Evolutionary conservation across 2,888 invertebrate genomes (phyloP).

Genomic region (Amphipoea oculea): DNA sequence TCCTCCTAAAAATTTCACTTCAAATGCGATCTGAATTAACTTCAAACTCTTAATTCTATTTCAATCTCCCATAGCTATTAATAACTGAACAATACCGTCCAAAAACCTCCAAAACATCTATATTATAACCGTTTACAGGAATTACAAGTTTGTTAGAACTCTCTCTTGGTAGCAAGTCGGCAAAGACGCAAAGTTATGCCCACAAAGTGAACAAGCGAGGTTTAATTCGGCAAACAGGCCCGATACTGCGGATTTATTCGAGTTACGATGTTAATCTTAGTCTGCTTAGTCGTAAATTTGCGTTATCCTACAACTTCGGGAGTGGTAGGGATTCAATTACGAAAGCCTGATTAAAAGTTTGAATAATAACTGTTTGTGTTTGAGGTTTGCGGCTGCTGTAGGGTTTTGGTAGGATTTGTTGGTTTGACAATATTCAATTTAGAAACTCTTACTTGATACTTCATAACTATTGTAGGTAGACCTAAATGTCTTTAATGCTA

Average conservation of each 20-base stretch:
- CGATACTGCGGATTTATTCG: constrained; percentile 82
- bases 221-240: constrained; percentile 82
- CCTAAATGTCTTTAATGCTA: not conserved
- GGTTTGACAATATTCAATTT: not conserved
- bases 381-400: constrained; percentile 19
- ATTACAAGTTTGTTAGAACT: constrained; percentile 64
- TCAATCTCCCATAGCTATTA: constrained; percentile 20
- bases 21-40: not conserved
- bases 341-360: constrained; percentile 63
- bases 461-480: not conserved
- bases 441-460: not conserved
- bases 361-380: constrained; percentile 57
- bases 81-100: constrained; percentile 18
- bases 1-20: not conserved
- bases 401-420: not conserved
- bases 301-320: constrained; percentile 57
- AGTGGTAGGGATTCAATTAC: constrained; percentile 63
- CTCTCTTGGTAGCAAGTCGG: constrained; percentile 48
- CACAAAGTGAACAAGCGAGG: constrained; percentile 77
- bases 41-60: constrained; percentile 8
- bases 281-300: constrained; percentile 62
- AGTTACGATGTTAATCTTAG: constrained; percentile 77
- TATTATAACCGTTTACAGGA: constrained; percentile 45
- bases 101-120: constrained; percentile 37
- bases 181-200: constrained; percentile 65